Evolutionary conservation across 2,113 vertebrate species (phyloP).

Genomic region (Halcyon malimbica): DNA sequence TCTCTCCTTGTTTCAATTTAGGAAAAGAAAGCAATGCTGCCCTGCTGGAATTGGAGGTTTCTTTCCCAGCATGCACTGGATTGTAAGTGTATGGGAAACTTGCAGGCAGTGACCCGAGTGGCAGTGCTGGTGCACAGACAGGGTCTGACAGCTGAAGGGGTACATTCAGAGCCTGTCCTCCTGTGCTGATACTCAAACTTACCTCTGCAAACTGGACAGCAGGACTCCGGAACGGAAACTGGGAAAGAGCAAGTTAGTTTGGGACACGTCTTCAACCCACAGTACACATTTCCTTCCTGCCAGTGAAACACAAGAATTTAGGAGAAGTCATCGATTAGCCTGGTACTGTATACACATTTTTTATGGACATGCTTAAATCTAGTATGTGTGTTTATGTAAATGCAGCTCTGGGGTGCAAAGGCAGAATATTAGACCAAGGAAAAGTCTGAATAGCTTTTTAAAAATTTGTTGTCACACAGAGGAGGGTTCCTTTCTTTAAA

Average conservation of each 20-base stretch:
- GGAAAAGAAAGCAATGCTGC: background rate
- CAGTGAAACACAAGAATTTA: slow-evolving; percentile 48
- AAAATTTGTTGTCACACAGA: background rate
- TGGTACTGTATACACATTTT: background rate
- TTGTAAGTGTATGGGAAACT: background rate
- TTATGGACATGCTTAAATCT: background rate
- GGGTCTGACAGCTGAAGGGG: background rate
- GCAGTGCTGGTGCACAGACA: background rate
- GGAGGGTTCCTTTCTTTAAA: background rate
- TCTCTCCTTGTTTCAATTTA: background rate
- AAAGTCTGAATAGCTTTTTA: background rate
- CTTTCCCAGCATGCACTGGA: background rate
- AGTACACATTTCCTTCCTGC: slow-evolving; percentile 84
- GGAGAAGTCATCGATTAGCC: background rate
- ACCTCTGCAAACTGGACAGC: slow-evolving; percentile 83
- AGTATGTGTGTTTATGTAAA: background rate
- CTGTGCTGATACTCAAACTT: background rate
- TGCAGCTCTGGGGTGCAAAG: background rate
- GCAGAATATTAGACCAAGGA: background rate
- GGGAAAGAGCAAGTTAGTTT: slow-evolving; percentile 79
- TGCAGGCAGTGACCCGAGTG: background rate
- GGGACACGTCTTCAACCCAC: slow-evolving; percentile 82
- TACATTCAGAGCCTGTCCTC: background rate
- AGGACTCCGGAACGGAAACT: slow-evolving; percentile 77
- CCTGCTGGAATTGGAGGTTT: background rate